Evolutionary conservation across 2,797 vertebrate genomes (phyloP).

Genomic region (Cyclura pinguis): DNA sequence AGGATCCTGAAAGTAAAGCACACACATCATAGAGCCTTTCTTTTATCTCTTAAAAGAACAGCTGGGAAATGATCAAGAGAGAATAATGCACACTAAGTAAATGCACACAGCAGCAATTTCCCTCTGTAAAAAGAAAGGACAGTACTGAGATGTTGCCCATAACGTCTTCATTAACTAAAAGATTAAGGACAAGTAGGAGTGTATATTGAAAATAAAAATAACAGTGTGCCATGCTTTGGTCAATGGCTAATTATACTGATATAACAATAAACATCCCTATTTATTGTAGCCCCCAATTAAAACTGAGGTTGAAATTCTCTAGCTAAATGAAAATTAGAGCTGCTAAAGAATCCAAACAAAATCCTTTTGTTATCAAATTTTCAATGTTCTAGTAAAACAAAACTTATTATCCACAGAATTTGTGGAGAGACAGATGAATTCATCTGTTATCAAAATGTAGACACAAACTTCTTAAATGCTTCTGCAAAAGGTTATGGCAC

Average conservation of each 20-base stretch:
- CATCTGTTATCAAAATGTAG: no score
- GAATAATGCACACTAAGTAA: constrained; percentile 11
- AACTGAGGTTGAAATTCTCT: neutral
- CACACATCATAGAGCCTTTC: no score
- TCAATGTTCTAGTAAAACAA: no score
- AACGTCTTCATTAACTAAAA: constrained; percentile 10
- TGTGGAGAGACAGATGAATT: no score
- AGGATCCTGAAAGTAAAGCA: neutral
- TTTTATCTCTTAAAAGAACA: neutral
- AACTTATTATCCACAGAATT: no score
- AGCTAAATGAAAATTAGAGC: neutral
- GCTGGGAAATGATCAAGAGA: neutral
- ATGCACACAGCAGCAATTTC: neutral
- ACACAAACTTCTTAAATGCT: no score
- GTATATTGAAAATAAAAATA: constrained; percentile 8
- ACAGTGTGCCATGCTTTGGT: neutral
- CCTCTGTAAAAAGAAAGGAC: constrained; percentile 42
- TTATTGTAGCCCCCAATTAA: neutral
- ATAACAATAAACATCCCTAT: neutral
- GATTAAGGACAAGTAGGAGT: neutral
- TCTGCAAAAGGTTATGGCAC: no score
- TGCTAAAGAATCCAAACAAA: no score
- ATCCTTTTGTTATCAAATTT: no score
- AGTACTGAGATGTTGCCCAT: constrained; percentile 23
- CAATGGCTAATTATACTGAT: neutral